Conservation (phyloP, 2,797 vertebrate genomes). For the Argyrosomus regius region DNA sequence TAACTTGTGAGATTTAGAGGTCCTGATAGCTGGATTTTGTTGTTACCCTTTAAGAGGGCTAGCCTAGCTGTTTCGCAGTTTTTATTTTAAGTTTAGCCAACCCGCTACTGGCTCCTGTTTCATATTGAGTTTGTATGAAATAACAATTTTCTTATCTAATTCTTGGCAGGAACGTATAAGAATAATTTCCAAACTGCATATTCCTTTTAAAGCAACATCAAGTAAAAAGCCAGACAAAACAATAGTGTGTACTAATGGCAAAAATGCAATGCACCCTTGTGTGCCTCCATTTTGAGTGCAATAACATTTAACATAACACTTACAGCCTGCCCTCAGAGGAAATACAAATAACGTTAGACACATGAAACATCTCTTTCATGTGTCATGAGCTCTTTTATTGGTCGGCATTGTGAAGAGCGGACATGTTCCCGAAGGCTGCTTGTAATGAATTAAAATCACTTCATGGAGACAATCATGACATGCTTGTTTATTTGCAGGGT, state of each 20-base stretch:
- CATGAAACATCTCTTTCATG: conserved; percentile 5
- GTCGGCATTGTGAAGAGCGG: background rate
- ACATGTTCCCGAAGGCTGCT: conserved; percentile 13
- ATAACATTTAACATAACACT: background rate
- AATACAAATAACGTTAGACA: conserved; percentile 17
- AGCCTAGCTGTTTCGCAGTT: too few species aligned
- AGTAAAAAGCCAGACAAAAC: background rate
- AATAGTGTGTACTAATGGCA: background rate
- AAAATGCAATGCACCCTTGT: background rate
- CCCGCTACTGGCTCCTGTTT: too few species aligned
- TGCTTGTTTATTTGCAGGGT: conserved; percentile 59
- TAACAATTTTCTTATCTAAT: background rate
- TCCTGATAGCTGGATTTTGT: too few species aligned
- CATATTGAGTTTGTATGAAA: background rate
- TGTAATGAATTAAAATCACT: conserved; percentile 65
- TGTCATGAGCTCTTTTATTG: conserved; percentile 26
- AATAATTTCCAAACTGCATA: background rate
- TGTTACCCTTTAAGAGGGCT: too few species aligned
- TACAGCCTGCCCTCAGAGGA: background rate
- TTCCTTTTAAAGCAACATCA: background rate
- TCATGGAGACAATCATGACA: conserved; percentile 57
- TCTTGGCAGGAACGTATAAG: background rate
- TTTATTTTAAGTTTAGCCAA: too few species aligned
- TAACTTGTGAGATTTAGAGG: too few species aligned
- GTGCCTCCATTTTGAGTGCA: conserved; percentile 1